Base-by-base conservation (phyloP, 35 echinoderm and acorn worm species). In the Eucidaris tribuloides region DNA sequence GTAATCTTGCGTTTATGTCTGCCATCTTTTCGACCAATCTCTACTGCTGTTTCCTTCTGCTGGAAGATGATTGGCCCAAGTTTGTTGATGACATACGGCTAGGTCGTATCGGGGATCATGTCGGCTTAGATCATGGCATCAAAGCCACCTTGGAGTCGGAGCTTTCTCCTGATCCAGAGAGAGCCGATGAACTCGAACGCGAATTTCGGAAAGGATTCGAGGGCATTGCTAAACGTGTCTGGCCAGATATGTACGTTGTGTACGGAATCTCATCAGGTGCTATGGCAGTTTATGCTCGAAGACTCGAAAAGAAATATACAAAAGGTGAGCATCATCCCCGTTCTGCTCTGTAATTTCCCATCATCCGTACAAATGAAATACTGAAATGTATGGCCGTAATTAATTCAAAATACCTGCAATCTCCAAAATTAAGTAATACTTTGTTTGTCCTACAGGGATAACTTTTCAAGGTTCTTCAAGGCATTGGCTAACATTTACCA, bases 171-270 rank as follows among this genome's bases (percentile, higher is more conserved):
- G 45, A 46, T 9, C 84, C 84, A 3, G 50, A 79, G 11, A 55
- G 84, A 42, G 84, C 84, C 4, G 70, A 19, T 9, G 84, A 86
- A 24, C 38, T 86, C 17, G 55, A 60, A 24, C 20, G 34, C 32
- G 84, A 86, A 55, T 86, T 86, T 50, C 37, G 60, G 54, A 86
- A 86, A 42, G 84, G 84, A 45, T 86, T 86, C 36, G 68, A 80
- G 14, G 84, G 72, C 25, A 86, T 86, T 30, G 71, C 71, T 35
- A 76, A 42, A 28, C 65, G 84, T 31, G 59, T 86, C 18, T 86
- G 84, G 84, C 82, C 82, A 2, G 36, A 71, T 4, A 34, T 84
- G 59, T 32, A 28, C 31, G 41, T 57, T 63, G 49, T 84, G 14
- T 22, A 48, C 2, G 82, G 56, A 20, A 63, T 82, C n/a, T 63